phyloP scores from a whole-genome alignment of 1,140 invertebrate species.

The Atta colombica region DNA sequence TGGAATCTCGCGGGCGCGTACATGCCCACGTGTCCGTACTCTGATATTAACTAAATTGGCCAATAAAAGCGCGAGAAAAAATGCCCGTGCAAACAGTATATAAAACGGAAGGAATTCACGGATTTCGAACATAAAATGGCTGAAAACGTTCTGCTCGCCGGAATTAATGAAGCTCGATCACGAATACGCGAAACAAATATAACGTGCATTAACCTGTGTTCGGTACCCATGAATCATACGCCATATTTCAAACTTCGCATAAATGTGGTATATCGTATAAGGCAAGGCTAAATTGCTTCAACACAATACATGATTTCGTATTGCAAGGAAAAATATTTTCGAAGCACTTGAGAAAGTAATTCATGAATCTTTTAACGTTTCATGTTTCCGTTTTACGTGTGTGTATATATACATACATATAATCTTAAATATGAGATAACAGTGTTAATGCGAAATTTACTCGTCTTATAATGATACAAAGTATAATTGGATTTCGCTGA shows the following conservation, averaged over 20 bases:
- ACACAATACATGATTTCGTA: background rate
- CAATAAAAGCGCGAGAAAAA: slow-evolving; percentile 58
- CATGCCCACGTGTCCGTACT: slow-evolving; percentile 44
- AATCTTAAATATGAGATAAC: background rate
- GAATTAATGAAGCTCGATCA: slow-evolving; percentile 42
- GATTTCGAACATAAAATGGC: slow-evolving; percentile 27
- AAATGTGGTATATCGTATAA: slow-evolving; percentile 12
- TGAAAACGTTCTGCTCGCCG: background rate
- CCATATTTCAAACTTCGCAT: background rate
- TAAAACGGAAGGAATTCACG: slow-evolving; percentile 36
- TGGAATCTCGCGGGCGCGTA: slow-evolving; percentile 55
- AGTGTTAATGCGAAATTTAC: background rate
- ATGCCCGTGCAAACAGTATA: slow-evolving; percentile 57
- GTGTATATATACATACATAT: slow-evolving; percentile 13
- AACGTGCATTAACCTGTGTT: slow-evolving; percentile 25
- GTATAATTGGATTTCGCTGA: slow-evolving; percentile 24
- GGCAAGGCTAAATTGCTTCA: slow-evolving; percentile 17
- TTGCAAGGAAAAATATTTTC: background rate
- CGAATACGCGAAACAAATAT: slow-evolving; percentile 33
- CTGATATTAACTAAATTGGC: slow-evolving; percentile 66
- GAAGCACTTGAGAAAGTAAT: background rate
- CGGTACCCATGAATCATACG: background rate
- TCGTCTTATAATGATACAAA: slow-evolving; percentile 14
- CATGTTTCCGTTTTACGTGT: background rate
- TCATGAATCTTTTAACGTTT: slow-evolving; percentile 1